These are phyloP conservation scores for Hippopotamus amphibius DNA, from an alignment of 2,113 vertebrate genomes.

Conservation along the genomic window DNA sequence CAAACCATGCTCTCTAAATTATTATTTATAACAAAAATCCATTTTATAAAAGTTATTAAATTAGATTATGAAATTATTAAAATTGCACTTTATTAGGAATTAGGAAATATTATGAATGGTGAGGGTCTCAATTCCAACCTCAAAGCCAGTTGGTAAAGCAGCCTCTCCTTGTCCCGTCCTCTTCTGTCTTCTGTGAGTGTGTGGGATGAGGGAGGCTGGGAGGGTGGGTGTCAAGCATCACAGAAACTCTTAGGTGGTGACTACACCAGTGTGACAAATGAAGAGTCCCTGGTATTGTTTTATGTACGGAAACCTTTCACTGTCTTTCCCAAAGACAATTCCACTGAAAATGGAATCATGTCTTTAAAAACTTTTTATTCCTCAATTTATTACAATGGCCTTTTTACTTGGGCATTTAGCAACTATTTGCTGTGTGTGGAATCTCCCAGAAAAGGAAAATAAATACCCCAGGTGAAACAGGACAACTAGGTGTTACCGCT, in stretches of 20 bases:
- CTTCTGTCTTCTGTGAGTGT: background rate
- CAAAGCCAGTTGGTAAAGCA: background rate
- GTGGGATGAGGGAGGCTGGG: background rate
- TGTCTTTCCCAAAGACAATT: background rate
- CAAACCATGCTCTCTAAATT: background rate
- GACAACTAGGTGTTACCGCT: background rate
- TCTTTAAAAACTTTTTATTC: background rate
- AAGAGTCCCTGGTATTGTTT: background rate
- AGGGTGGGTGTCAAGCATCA: background rate
- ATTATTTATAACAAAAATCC: background rate
- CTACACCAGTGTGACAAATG: background rate
- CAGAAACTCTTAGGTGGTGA: background rate
- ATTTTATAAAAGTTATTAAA: background rate
- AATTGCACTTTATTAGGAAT: background rate
- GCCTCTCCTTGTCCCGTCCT: background rate
- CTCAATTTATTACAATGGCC: background rate
- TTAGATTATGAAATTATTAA: background rate
- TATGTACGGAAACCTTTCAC: background rate
- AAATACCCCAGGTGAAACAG: background rate
- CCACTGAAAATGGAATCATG: background rate
- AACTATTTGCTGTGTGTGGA: background rate
- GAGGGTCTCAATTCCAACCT: background rate
- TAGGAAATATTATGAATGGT: background rate
- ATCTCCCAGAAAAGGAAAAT: background rate
- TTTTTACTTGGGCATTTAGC: background rate